Evolutionary conservation across 2,888 invertebrate species (phyloP), one percentile per base, ranked within the genome.

Genomic region (Megaustenia siamemsis): DNA sequence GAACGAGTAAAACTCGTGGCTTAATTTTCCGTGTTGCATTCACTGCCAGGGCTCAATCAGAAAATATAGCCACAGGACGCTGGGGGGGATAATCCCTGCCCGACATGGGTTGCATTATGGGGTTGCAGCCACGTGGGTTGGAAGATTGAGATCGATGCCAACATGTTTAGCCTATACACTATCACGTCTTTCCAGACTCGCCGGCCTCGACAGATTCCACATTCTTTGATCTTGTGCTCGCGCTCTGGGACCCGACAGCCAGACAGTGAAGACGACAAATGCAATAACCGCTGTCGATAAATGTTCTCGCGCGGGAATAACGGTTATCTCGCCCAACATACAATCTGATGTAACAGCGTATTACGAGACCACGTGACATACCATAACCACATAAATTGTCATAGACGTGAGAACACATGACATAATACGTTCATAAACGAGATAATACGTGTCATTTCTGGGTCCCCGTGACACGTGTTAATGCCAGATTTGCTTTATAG

Each of bases 1-100:
- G 66, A 69, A 81, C 45, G 6, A 53, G 53, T 8, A 43, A 43
- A 32, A 45, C 21, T n/a, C 80, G 49, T n/a, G 28, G 68, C 80
- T 80, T 80, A 68, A 80, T 80, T 73, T 56, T 73, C 71, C 43
- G 40, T 71, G 60, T 82, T 77, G 71, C 49, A 78, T 82, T 82
- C 73, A 73, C 24, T 32, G 73, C 28, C 35, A 73, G 73, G 2
- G 38, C 35, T 73, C 83, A 83, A 76, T 76, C 53, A 38, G 53
- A 77, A 76, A 77, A 69, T 78, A 63, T 43, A 43, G 78, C 78
- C 43, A 43, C 78, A 60, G 80, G 80, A 69, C 6, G 12, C 28
- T 32, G 38, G 80, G n/a, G 69, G 69, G 56, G 80, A 80, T 80
- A 80, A 80, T 80, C 80, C 49, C 38, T 49, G 28, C 5, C 45